phyloP scores from a whole-genome alignment of 2,797 vertebrate genomes.

The Cossypha heuglini region DNA sequence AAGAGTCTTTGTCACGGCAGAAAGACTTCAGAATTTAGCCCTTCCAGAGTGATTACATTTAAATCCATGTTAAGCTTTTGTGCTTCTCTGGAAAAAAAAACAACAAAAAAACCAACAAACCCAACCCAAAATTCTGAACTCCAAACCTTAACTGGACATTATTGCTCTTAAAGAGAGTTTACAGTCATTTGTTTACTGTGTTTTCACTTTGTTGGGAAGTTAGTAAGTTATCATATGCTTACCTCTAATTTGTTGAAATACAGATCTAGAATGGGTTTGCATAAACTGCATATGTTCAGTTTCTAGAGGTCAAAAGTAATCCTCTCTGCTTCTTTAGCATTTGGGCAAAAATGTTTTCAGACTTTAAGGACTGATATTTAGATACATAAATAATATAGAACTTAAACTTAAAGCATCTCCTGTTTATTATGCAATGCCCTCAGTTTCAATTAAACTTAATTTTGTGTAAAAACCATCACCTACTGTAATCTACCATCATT shows the following conservation, averaged over 20 bases:
- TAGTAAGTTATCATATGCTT: background rate
- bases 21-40: background rate
- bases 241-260: background rate
- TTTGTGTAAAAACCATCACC: accelerated
- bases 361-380: background rate
- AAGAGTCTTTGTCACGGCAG: background rate
- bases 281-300: background rate
- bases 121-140: background rate
- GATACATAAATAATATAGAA: background rate
- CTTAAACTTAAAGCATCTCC: background rate
- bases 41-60: background rate
- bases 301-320: background rate
- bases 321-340: background rate
- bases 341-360: background rate
- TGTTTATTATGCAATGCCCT: background rate
- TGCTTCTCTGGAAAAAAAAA: background rate
- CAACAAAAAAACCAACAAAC: background rate
- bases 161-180: background rate
- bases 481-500: background rate
- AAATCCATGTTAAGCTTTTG: background rate
- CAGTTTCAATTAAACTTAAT: background rate
- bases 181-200: background rate
- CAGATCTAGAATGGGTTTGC: background rate
- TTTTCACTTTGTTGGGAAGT: background rate
- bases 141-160: background rate